Evolutionary conservation across 1,140 invertebrate species (phyloP).

Genomic region (Thaumatotibia leucotreta): DNA sequence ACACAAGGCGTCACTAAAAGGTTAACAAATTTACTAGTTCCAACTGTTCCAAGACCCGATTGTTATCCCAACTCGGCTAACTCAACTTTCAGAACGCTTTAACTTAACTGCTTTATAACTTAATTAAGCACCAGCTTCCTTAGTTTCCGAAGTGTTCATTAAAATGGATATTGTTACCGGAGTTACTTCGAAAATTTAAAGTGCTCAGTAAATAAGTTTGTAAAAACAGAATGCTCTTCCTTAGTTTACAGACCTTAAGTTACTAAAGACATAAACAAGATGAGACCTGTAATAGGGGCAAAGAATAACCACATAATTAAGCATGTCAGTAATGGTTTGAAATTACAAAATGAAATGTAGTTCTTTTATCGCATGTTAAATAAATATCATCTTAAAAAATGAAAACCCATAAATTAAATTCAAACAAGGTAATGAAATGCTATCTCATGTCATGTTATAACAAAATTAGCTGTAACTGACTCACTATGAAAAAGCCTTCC

Average conservation of each 20-base stretch:
- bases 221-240: neutral
- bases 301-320: too few species aligned
- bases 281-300: too few species aligned
- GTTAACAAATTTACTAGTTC: neutral
- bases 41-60: neutral
- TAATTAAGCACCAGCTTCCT: constrained; percentile 7
- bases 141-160: constrained; percentile 2
- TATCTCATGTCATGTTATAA: too few species aligned
- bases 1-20: neutral
- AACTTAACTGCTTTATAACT: neutral
- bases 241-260: neutral
- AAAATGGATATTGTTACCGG: constrained; percentile 6
- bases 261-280: too few species aligned
- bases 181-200: constrained; percentile 8
- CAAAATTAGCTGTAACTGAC: too few species aligned
- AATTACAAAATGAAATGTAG: too few species aligned
- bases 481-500: too few species aligned
- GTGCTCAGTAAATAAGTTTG: neutral
- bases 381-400: too few species aligned
- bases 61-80: neutral
- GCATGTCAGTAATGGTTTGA: too few species aligned
- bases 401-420: too few species aligned
- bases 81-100: neutral
- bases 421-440: too few species aligned
- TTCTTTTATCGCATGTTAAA: too few species aligned